Percentiles rank a stretch among this genome's conserved stretches.
Conservation (phyloP, 1,140 invertebrate genomes). For the Tetramorium simillimum region DNA sequence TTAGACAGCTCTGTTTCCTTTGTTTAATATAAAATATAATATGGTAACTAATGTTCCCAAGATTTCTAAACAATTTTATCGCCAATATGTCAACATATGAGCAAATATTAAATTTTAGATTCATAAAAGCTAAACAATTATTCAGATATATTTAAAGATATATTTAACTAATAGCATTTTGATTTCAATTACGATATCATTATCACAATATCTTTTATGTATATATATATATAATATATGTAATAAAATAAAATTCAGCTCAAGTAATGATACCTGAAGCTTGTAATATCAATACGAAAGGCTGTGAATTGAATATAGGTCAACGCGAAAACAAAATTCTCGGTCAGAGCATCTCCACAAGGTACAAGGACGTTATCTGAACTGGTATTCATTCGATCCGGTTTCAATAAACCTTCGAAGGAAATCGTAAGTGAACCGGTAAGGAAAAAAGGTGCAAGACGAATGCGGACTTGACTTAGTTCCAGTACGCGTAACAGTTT, state of each 20-base stretch:
- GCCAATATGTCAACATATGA: no score
- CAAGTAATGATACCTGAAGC: background rate
- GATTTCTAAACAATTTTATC: background rate
- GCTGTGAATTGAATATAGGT: conserved; percentile 9
- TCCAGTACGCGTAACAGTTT: conserved; percentile 34
- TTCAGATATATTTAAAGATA: conserved; percentile 4
- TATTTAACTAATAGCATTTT: background rate
- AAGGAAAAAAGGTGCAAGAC: conserved; percentile 53
- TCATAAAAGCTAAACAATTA: background rate
- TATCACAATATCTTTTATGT: background rate
- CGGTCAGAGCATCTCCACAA: conserved; percentile 35
- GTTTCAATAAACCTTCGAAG: conserved; percentile 70
- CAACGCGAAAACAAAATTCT: conserved; percentile 52
- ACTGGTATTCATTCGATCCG: conserved; percentile 66
- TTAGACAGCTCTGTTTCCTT: background rate
- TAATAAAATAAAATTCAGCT: background rate
- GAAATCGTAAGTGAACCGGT: conserved; percentile 68
- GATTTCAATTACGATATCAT: background rate
- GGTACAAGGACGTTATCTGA: conserved; percentile 66
- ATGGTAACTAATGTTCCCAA: background rate
- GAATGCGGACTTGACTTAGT: conserved; percentile 16
- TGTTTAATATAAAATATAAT: background rate
- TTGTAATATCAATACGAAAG: background rate
- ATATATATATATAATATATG: no score
- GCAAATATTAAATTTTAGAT: background rate